Conservation (phyloP, 2,113 vertebrate genomes). For the Ciconia stormi region DNA sequence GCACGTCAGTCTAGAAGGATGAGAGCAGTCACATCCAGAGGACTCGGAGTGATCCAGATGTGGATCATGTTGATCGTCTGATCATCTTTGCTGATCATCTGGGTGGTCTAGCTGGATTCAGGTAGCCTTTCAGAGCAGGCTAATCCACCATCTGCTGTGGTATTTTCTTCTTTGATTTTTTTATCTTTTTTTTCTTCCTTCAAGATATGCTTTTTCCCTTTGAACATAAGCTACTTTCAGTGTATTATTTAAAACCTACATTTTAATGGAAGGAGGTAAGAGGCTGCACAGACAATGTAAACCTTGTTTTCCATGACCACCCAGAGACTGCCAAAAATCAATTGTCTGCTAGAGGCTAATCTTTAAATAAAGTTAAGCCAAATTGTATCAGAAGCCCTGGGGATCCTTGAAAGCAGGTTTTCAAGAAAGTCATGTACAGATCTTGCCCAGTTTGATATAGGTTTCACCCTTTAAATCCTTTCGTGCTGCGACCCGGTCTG, state of each 20-base stretch:
- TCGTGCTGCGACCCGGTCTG: background rate
- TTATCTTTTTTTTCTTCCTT: background rate
- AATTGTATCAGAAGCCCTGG: background rate
- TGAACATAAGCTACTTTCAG: background rate
- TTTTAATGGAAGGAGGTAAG: background rate
- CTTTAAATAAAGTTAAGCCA: background rate
- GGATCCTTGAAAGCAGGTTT: background rate
- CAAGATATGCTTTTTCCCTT: background rate
- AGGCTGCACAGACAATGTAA: background rate
- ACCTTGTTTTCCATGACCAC: background rate
- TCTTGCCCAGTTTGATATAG: background rate
- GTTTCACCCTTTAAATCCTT: background rate
- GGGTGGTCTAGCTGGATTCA: background rate
- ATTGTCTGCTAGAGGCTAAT: background rate
- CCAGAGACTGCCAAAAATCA: background rate
- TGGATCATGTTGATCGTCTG: background rate
- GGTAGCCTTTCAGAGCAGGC: background rate
- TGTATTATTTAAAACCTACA: background rate
- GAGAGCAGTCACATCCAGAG: background rate
- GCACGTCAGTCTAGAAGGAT: background rate
- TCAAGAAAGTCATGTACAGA: background rate
- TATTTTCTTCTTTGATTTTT: background rate
- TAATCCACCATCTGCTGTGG: background rate
- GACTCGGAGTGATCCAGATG: rapidly evolving
- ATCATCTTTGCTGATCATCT: background rate